Conservation (phyloP, 2,113 vertebrate genomes). For the Anser brachyrhynchus region DNA sequence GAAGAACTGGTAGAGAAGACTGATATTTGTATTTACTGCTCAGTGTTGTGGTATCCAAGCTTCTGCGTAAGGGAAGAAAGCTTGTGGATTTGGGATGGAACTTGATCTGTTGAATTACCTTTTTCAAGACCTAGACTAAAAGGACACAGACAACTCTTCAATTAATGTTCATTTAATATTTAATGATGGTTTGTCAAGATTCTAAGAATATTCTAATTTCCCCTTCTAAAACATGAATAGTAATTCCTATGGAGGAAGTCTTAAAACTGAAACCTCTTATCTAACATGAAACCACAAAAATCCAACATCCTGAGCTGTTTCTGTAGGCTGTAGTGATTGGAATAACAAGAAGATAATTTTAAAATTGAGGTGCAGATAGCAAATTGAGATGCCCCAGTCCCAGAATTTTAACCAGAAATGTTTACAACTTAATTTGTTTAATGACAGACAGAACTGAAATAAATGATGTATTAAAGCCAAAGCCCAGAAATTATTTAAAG, state of each 20-base stretch:
- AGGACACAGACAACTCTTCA: background rate
- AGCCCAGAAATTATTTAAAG: background rate
- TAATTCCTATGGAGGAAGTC: background rate
- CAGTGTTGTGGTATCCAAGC: background rate
- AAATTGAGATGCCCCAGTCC: background rate
- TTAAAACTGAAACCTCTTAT: background rate
- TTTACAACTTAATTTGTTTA: background rate
- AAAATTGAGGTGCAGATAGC: background rate
- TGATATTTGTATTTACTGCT: background rate
- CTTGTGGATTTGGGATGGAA: background rate
- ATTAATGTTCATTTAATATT: background rate
- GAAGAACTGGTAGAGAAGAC: background rate
- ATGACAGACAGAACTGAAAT: background rate
- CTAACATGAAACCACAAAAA: background rate
- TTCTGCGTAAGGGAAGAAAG: background rate
- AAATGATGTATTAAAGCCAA: background rate
- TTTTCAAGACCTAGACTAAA: background rate
- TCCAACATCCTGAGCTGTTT: background rate
- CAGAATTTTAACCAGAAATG: background rate
- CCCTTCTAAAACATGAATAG: background rate
- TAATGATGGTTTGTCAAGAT: background rate
- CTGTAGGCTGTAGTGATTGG: background rate
- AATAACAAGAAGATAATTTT: background rate
- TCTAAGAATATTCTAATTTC: background rate
- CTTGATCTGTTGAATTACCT: background rate